These are phyloP conservation scores for Petaurus breviceps DNA, from an alignment of 2,113 vertebrate genomes.

Conservation along the genomic window DNA sequence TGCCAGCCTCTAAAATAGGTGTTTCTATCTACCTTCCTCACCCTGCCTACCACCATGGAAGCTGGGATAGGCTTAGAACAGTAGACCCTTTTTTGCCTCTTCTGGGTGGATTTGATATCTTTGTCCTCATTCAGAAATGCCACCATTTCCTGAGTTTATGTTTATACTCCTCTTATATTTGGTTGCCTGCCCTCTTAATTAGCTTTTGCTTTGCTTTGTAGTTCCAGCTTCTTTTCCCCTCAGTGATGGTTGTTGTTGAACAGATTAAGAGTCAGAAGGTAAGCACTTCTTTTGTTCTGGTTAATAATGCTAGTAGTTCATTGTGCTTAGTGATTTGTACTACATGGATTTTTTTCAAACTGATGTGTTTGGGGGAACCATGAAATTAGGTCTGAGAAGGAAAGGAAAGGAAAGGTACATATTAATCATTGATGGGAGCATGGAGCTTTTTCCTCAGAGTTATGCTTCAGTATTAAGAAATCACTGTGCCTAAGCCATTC, in stretches of 20 bases:
- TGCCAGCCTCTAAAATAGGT: slow-evolving; percentile 27
- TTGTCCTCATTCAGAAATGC: slow-evolving; percentile 43
- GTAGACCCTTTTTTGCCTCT: background rate
- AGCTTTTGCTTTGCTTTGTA: slow-evolving; percentile 74
- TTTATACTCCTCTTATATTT: slow-evolving; percentile 41
- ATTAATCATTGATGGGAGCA: slow-evolving; percentile 9
- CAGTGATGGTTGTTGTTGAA: slow-evolving; percentile 97
- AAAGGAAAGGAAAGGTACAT: background rate
- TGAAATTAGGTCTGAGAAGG: slow-evolving; percentile 41
- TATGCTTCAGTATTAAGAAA: slow-evolving; percentile 30
- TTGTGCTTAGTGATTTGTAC: slow-evolving; percentile 33
- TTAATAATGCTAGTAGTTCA: slow-evolving; percentile 28
- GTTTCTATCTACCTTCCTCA: slow-evolving; percentile 8
- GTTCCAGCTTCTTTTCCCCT: slow-evolving; percentile 99
- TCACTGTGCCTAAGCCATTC: slow-evolving; percentile 23
- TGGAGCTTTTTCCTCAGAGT: slow-evolving; percentile 8
- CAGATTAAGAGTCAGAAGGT: slow-evolving; percentile 98
- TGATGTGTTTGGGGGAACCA: slow-evolving; percentile 8
- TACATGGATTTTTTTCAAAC: background rate
- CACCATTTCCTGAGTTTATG: slow-evolving; percentile 33
- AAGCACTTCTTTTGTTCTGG: slow-evolving; percentile 56
- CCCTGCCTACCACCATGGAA: background rate
- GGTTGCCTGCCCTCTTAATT: slow-evolving; percentile 28
- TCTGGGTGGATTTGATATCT: slow-evolving; percentile 21
- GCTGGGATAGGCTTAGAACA: background rate